Percentiles rank a stretch among this genome's conserved stretches.
Conservation (phyloP, 2,797 vertebrate genomes). For the Hyperoplus immaculatus region DNA sequence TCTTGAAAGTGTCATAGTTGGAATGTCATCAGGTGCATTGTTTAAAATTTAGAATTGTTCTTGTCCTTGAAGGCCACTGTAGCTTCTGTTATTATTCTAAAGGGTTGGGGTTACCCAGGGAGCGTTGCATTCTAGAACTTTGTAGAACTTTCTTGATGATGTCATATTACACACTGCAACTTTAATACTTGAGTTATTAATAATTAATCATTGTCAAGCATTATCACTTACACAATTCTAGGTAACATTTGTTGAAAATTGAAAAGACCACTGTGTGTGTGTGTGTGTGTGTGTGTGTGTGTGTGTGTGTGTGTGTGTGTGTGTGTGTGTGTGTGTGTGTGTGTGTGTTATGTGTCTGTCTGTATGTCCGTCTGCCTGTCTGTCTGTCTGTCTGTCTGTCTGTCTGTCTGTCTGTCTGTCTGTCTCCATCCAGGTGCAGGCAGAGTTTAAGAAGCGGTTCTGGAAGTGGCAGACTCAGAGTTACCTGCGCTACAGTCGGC, state of each 20-base stretch:
- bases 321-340: neutral
- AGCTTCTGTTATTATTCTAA: too few relatives aligned
- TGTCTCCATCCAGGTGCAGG: slow-evolving; percentile 83
- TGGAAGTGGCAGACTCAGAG: slow-evolving; percentile 87
- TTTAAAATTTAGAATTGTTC: neutral
- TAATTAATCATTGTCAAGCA: neutral
- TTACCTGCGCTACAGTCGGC: slow-evolving; percentile 84
- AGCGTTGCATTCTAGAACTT: too few relatives aligned
- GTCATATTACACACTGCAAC: too few relatives aligned
- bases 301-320: too few relatives aligned
- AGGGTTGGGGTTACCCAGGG: too few relatives aligned
- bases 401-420: neutral
- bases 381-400: neutral
- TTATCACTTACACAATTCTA: neutral
- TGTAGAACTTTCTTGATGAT: too few relatives aligned
- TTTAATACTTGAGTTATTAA: too few relatives aligned
- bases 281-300: too few relatives aligned
- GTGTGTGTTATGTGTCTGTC: neutral
- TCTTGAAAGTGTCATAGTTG: too few relatives aligned
- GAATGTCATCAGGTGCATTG: neutral
- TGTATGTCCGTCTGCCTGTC: neutral
- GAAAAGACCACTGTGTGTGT: neutral
- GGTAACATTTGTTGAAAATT: neutral
- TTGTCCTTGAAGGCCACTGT: too few relatives aligned
- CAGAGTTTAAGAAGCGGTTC: slow-evolving; percentile 88